phyloP scores from a whole-genome alignment of 2,888 invertebrate species.

The Orthosia gothica region DNA sequence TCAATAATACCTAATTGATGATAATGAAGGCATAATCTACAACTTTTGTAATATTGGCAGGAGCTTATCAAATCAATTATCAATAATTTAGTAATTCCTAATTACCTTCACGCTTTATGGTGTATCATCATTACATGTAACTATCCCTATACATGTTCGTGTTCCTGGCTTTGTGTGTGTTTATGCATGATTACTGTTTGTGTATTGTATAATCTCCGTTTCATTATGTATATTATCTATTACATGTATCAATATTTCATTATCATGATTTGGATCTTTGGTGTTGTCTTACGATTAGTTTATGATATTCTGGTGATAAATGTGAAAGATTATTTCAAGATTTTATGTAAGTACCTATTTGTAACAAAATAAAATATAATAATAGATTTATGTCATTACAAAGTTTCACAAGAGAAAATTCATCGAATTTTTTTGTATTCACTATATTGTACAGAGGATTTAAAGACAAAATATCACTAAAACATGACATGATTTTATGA shows the following conservation, averaged over 20 bases:
- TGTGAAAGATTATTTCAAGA: not conserved
- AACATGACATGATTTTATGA: slow-evolving; percentile 23
- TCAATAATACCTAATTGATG: not conserved
- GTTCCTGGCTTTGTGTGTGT: slow-evolving; percentile 64
- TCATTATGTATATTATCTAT: slow-evolving; percentile 38
- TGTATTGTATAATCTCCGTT: slow-evolving; percentile 51
- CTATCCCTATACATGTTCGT: slow-evolving; percentile 34
- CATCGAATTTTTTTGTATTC: slow-evolving; percentile 21
- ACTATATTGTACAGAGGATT: slow-evolving; percentile 50
- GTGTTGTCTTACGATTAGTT: slow-evolving; percentile 37
- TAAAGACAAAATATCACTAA: slow-evolving; percentile 32
- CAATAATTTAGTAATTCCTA: slow-evolving; percentile 3
- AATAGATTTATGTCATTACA: not conserved
- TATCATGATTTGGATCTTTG: slow-evolving; percentile 33
- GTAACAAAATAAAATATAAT: slow-evolving; percentile 1
- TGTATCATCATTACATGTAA: slow-evolving; percentile 38
- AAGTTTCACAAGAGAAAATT: not conserved
- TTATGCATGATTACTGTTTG: slow-evolving; percentile 62
- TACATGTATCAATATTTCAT: slow-evolving; percentile 27
- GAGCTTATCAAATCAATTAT: slow-evolving; percentile 6
- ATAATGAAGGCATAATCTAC: not conserved
- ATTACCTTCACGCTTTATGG: slow-evolving; percentile 34
- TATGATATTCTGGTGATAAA: slow-evolving; percentile 1
- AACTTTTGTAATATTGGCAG: not conserved
- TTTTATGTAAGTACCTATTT: slow-evolving; percentile 16